Evolutionary conservation across 2,888 invertebrate genomes (phyloP).

Genomic region (Dexiosoma caninum): DNA sequence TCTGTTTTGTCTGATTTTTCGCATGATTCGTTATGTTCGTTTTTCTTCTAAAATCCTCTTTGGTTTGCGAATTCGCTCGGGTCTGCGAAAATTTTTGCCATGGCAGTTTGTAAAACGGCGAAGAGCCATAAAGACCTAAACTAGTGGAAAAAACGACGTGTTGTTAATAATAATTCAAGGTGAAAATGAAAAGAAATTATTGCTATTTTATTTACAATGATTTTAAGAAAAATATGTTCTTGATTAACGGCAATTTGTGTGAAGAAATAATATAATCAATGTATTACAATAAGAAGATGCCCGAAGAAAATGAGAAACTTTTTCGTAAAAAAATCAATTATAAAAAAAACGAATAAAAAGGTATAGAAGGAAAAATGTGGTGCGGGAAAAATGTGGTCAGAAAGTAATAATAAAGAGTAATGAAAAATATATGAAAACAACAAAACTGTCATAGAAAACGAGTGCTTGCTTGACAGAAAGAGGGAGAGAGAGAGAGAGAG

Average conservation of each 20-base stretch:
- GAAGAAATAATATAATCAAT: background rate
- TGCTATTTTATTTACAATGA: background rate
- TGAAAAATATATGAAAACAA: slow-evolving; percentile 38
- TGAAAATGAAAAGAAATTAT: slow-evolving; percentile 58
- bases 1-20: slow-evolving; percentile 26
- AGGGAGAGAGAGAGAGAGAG: background rate
- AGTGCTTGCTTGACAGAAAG: slow-evolving; percentile 9
- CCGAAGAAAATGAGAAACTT: slow-evolving; percentile 26
- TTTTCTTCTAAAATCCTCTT: slow-evolving; percentile 50
- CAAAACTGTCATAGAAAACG: slow-evolving; percentile 19
- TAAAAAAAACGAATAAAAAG: slow-evolving; percentile 47
- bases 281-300: background rate
- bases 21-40: slow-evolving; percentile 11
- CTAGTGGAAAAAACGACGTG: slow-evolving; percentile 56
- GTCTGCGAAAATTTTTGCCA: slow-evolving; percentile 62
- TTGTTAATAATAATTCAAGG: slow-evolving; percentile 65
- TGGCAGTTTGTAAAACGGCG: slow-evolving; percentile 63
- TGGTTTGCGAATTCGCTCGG: slow-evolving; percentile 61
- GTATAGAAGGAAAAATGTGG: slow-evolving; percentile 55
- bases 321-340: slow-evolving; percentile 57
- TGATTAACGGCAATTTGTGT: background rate
- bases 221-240: background rate
- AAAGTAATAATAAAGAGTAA: slow-evolving; percentile 10
- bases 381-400: slow-evolving; percentile 58
- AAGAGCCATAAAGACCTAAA: slow-evolving; percentile 62